These are phyloP conservation scores for Cotesia chilonis DNA, from an alignment of 1,140 invertebrate species.

Conservation along the genomic window DNA sequence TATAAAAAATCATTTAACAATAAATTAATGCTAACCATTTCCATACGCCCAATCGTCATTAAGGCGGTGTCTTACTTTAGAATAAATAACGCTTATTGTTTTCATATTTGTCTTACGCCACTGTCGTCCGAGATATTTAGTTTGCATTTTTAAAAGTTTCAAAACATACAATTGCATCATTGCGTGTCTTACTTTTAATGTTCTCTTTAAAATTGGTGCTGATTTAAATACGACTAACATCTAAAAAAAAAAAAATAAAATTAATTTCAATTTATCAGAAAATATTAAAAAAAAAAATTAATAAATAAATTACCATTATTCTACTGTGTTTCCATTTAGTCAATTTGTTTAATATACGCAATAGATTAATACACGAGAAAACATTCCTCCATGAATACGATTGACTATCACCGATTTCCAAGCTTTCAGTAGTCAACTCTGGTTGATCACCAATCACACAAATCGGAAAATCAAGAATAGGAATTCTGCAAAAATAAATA, in stretches of 20 bases:
- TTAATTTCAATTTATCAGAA: conserved; percentile 9
- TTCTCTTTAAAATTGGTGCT: conserved; percentile 96
- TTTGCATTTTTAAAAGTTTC: conserved; percentile 99
- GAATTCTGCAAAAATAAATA: conserved; percentile 72
- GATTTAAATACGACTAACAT: conserved; percentile 99
- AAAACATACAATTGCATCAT: conserved; percentile 99
- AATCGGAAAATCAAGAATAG: conserved; percentile 93
- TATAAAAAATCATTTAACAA: conserved; percentile 1
- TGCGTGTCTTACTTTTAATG: conserved; percentile 93
- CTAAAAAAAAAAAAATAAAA: conserved; percentile 59
- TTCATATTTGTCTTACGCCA: conserved; percentile 99
- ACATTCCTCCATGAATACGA: conserved; percentile 97
- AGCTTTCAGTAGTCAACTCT: conserved; percentile 90
- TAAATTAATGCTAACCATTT: conserved; percentile 73
- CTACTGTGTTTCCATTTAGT: conserved; percentile 99
- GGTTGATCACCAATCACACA: conserved; percentile 97
- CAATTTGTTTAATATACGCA: conserved; percentile 97
- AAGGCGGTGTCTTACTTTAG: conserved; percentile 92
- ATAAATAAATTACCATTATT: conserved; percentile 81
- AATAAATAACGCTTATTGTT: conserved; percentile 98
- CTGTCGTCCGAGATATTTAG: conserved; percentile 97
- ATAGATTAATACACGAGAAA: conserved; percentile 97
- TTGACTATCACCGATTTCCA: conserved; percentile 89
- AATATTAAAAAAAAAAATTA: conserved; percentile 38
- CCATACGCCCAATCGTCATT: conserved; percentile 99